phyloP scores from a whole-genome alignment of 2,797 vertebrate species.

The Siniperca scherzeri region DNA sequence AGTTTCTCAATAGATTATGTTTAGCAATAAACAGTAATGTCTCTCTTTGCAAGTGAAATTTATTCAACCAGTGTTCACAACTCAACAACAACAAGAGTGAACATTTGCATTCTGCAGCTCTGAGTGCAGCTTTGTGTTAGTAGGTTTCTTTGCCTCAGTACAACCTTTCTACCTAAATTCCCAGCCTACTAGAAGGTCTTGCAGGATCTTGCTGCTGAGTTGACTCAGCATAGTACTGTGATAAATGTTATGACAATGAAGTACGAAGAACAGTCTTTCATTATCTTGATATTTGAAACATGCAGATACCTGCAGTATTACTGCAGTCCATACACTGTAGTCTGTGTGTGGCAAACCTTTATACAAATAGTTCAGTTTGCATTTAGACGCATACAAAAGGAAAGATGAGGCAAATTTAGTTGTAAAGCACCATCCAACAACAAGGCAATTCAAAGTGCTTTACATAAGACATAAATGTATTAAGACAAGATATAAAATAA shows the following conservation, averaged over 20 bases:
- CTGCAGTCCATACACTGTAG: background rate
- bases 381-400: background rate
- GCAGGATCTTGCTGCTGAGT: constrained; percentile 10
- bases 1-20: constrained; percentile 56
- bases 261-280: background rate
- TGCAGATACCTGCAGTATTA: background rate
- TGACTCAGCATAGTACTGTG: background rate
- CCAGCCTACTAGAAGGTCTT: background rate
- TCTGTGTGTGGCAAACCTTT: background rate
- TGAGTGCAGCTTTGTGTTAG: background rate
- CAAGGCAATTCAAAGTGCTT: background rate
- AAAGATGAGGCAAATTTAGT: background rate
- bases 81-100: background rate
- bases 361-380: background rate
- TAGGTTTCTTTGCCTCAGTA: background rate
- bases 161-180: background rate
- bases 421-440: background rate
- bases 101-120: background rate
- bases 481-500: background rate
- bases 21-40: constrained; percentile 33
- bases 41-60: constrained; percentile 13
- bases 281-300: background rate
- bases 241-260: background rate
- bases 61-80: background rate
- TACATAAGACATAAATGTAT: background rate